These are phyloP conservation scores for Diadophis punctatus DNA, from an alignment of 2,113 vertebrate species.

Conservation along the genomic window DNA sequence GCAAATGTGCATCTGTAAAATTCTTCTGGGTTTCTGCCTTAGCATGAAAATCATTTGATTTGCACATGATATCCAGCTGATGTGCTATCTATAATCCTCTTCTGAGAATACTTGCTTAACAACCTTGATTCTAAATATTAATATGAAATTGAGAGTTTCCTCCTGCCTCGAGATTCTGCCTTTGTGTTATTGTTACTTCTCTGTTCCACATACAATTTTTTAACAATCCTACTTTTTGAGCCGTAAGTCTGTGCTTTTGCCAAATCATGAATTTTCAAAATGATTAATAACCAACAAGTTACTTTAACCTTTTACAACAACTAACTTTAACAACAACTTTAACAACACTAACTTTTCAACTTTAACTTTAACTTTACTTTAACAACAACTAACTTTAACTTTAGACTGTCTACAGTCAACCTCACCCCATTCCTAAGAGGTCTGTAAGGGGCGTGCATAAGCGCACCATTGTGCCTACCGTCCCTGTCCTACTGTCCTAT, in stretches of 20 bases:
- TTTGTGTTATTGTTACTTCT: constrained; percentile 17
- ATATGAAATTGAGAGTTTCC: constrained; percentile 26
- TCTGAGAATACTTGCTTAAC: constrained; percentile 42
- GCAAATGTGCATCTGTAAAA: constrained; percentile 61
- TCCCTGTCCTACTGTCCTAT: too few species aligned
- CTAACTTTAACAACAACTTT: too few species aligned
- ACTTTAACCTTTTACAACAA: too few species aligned
- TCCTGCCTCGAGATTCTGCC: constrained; percentile 12
- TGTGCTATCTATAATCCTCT: constrained; percentile 59
- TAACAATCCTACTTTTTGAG: background rate
- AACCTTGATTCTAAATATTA: constrained; percentile 23
- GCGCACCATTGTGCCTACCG: too few species aligned
- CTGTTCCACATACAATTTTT: background rate
- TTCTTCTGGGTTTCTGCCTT: constrained; percentile 33
- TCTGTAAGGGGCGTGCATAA: too few species aligned
- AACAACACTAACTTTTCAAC: too few species aligned
- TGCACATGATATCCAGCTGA: constrained; percentile 51
- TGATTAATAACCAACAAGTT: constrained; percentile 3
- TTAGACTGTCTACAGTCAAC: too few species aligned
- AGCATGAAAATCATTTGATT: constrained; percentile 63
- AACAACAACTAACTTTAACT: too few species aligned
- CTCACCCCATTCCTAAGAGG: too few species aligned
- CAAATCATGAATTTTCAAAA: constrained; percentile 36
- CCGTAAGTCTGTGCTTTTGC: constrained; percentile 29
- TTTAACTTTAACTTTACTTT: too few species aligned